Conservation (phyloP, 2,797 vertebrate genomes). For the Gymnoscopelus microlampas region DNA sequence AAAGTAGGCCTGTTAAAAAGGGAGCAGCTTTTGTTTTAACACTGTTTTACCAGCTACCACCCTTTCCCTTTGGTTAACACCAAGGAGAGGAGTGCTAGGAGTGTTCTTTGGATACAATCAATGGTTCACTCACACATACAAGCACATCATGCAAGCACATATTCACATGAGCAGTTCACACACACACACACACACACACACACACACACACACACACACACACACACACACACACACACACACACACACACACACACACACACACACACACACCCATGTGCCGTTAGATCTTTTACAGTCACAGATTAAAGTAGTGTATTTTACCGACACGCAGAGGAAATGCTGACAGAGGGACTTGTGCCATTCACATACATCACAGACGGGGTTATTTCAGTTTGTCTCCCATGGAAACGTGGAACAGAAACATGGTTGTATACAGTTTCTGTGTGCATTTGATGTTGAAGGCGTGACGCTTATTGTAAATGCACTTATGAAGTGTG, state of each 20-base stretch:
- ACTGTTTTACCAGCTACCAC: too few relatives aligned
- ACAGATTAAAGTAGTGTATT: conserved; percentile 44
- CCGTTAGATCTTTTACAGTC: conserved; percentile 56
- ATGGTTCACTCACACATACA: not conserved
- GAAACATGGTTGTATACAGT: not conserved
- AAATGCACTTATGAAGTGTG: not conserved
- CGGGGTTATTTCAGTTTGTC: not conserved
- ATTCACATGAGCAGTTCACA: conserved; percentile 2
- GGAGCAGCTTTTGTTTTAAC: not conserved
- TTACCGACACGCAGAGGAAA: conserved; percentile 7
- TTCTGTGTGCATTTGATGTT: conserved; percentile 1
- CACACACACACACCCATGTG: conserved; percentile 1
- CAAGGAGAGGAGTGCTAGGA: too few relatives aligned
- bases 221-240: not conserved
- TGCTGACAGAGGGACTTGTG: conserved; percentile 2
- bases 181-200: conserved; percentile 10
- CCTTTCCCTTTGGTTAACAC: too few relatives aligned
- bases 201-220: not conserved
- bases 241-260: not conserved
- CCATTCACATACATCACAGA: not conserved
- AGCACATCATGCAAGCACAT: not conserved
- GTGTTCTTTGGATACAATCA: too few relatives aligned
- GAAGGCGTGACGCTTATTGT: not conserved
- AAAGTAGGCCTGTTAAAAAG: conserved; percentile 3
- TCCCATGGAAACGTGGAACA: not conserved